Base-by-base conservation (phyloP, 2,888 invertebrate genomes). In the Pheosia gnoma region DNA sequence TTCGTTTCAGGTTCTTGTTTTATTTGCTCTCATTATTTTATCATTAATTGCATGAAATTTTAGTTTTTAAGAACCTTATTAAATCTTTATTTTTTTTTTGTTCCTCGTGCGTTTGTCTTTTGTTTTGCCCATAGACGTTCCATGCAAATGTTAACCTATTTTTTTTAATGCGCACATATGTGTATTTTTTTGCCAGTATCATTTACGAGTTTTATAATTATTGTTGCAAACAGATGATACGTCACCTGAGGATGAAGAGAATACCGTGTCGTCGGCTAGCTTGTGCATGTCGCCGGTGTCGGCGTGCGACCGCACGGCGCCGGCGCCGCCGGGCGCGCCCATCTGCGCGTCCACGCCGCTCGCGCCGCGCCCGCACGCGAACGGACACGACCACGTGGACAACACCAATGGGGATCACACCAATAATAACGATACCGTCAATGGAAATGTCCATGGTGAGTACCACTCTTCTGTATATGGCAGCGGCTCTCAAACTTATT, bases 251-350 rank as follows among this genome's bases (percentile, higher is more conserved):
- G 76, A 71, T 66, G 90, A 89, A 49, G 91, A 93, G 62, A 83
- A 84, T 65, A 91, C 93, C 10, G 80, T 91, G 7, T 93, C 93
- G 0, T 90, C 91, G 0, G 91, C 91, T 7, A 93, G 93, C 45
- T 76, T 91, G 0, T 91, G 91, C 74, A 85, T 92, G 86, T 93
- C 93, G 4, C 91, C 92, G 1, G 67, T 74, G 5, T 64, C 75
- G 53, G 72, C 62, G 41, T 41, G 66, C 58, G 67, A 67, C 41
- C 51, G 77, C 5, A 74, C 74, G 45, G 79, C 88, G 43, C 9
- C 74, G 45, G 79, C 88, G 43, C 9, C 4, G 9, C 43, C 43
- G 49, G 86, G 87, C 38, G 86, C 85, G 63, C 91, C 93, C 54
- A 70, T 87, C 9, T 71, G 77, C 63, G 66, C 83, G 67, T 69